Base-by-base conservation (phyloP, 2,113 vertebrate species). In the Leucosticte australis region DNA sequence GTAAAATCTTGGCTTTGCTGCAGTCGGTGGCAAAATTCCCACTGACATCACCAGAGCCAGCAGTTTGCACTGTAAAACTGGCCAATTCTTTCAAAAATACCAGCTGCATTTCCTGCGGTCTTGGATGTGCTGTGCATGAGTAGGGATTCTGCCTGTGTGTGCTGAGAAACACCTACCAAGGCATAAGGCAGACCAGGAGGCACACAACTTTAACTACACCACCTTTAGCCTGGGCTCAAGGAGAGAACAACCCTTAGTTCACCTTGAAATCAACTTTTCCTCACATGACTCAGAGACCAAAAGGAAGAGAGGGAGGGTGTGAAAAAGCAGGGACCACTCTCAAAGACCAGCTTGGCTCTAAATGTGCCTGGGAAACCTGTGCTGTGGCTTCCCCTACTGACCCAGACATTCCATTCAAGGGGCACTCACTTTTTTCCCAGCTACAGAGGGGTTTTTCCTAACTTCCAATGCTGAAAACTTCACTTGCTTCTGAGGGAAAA, bases 41-140 rank as follows among this genome's bases (percentile, higher is more conserved):
- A 95, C 77, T 82, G 89, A 94, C 80, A 94, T 89, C 80, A 95
- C 87, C 80, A 82, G 81, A 91, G 94, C 91, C 95, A 97, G 89
- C 89, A 96, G 92, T 95, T 97, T 89, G 57, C 89, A 78, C 77
- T 94, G 62, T 83, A 92, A 89, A 96, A 91, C 91, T 82, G 74
- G 91, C 92, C 87, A 91, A 94, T 79, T 82, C 81, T 91, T 87
- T 90, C 30, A 89, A 91, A 96, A 92, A 94, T 78, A 85, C 96
- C 94, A 95, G 90, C 93, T 96, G 96, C 90, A 96, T 96, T 96
- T 96, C 95, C 94, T 95, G 92, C 68, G 76, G 88, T 95, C 86
- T 93, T 96, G 93, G 88, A 90, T 75, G n/a, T 41, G 46, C 63
- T 96, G 60, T 84, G 11, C 64, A 69, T 22, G 53, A 87, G 76